Percentiles rank a stretch among this genome's conserved stretches.
Conservation (phyloP, 92 coral and sea anemone species). For the Heliopora coerulea region DNA sequence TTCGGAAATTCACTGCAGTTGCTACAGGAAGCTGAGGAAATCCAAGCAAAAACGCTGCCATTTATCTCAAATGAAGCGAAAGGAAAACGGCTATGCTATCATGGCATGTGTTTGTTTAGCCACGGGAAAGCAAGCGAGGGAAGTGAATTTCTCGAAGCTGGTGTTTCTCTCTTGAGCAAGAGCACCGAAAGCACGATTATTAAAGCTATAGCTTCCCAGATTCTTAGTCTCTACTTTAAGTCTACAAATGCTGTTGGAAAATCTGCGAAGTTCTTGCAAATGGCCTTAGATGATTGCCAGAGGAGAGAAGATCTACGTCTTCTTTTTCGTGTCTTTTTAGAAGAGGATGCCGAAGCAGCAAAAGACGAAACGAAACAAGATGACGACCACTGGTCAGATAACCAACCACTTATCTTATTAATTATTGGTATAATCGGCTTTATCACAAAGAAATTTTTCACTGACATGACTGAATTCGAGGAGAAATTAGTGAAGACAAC, state of each 20-base stretch:
- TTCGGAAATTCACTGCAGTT: too few species aligned
- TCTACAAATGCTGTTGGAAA: background rate
- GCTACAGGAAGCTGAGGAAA: background rate
- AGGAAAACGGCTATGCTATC: slow-evolving; percentile 36
- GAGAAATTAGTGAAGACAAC: too few species aligned
- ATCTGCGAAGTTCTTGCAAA: background rate
- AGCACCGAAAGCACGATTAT: background rate
- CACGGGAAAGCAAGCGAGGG: background rate
- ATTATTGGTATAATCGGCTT: background rate
- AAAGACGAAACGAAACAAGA: background rate
- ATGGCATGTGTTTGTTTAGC: slow-evolving; percentile 8
- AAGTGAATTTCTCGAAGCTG: background rate
- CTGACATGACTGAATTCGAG: too few species aligned
- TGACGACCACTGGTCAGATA: too few species aligned
- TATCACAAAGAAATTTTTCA: background rate
- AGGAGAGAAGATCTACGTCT: background rate
- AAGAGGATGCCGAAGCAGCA: background rate
- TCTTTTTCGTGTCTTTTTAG: background rate
- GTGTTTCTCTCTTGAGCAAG: background rate
- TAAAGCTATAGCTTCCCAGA: background rate
- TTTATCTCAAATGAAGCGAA: background rate
- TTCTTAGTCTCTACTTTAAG: background rate
- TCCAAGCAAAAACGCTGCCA: background rate
- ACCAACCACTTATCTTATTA: background rate
- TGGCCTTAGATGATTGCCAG: background rate